These are phyloP conservation scores for Rhinichthys osculus DNA, from an alignment of 2,797 vertebrate species.

Conservation along the genomic window DNA sequence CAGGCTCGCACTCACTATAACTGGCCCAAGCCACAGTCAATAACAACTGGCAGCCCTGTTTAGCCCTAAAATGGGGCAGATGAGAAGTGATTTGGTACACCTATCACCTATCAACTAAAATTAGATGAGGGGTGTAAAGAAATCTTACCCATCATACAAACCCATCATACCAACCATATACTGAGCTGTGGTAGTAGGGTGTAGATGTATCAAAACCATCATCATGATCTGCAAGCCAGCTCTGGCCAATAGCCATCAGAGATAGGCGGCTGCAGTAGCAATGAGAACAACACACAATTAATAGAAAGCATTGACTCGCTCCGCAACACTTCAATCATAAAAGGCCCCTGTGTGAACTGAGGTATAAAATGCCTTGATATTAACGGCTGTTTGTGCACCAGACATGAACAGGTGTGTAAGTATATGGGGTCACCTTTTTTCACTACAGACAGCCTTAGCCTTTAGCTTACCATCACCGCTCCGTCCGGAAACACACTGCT, in stretches of 20 bases:
- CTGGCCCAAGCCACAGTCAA: conserved; percentile 74
- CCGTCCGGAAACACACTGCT: conserved; percentile 77
- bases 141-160: conserved; percentile 99
- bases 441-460: conserved; percentile 55
- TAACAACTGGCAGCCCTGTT: conserved; percentile 65
- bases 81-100: conserved; percentile 67
- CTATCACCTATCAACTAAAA: conserved; percentile 70
- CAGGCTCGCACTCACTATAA: conserved; percentile 70
- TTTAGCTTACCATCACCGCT: conserved; percentile 81
- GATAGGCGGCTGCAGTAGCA: conserved; percentile 99
- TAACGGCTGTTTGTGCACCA: conserved; percentile 33
- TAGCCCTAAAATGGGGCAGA: conserved; percentile 44
- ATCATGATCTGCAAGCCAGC: conserved; percentile 99
- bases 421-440: conserved; percentile 68
- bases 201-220: conserved; percentile 97
- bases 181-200: conserved; percentile 99
- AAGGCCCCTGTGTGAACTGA: conserved; percentile 72
- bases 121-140: conserved; percentile 89
- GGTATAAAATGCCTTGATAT: conserved; percentile 54
- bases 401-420: conserved; percentile 58
- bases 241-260: conserved; percentile 98
- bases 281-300: conserved; percentile 99
- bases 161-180: conserved; percentile 99
- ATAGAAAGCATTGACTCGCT: conserved; percentile 81
- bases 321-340: conserved; percentile 71